Evolutionary conservation across 2,113 vertebrate species (phyloP).

Genomic region (Mirza zaza): DNA sequence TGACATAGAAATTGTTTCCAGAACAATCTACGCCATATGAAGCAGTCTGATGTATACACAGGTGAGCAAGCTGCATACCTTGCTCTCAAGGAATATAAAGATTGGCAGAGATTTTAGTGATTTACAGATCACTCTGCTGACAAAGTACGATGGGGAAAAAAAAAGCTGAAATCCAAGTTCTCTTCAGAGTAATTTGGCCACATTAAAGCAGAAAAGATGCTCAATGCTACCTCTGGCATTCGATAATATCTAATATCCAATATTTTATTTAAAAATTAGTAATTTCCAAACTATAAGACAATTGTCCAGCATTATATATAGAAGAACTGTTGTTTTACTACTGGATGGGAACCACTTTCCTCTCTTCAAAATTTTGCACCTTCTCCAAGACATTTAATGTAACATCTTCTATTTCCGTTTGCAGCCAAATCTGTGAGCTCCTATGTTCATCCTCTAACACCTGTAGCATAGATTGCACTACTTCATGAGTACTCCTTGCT

Average conservation of each 20-base stretch:
- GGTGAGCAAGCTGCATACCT: neutral
- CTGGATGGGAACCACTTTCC: neutral
- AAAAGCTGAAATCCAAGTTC: conserved; percentile 18
- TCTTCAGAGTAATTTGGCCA: neutral
- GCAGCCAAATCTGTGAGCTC: neutral
- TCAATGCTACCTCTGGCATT: neutral
- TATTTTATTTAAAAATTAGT: conserved; percentile 9
- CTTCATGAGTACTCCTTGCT: neutral
- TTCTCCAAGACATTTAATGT: neutral
- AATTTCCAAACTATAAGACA: neutral
- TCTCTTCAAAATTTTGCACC: neutral
- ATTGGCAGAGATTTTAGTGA: neutral
- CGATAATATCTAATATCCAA: neutral
- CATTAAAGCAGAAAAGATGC: neutral
- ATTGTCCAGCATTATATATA: neutral
- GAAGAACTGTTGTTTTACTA: neutral
- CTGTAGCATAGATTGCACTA: neutral
- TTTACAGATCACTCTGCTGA: neutral
- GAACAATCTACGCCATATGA: neutral
- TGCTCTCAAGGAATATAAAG: neutral
- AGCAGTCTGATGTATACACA: neutral
- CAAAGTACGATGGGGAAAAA: neutral
- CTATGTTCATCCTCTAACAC: neutral
- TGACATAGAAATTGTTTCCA: neutral
- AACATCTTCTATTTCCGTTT: neutral